Conservation (phyloP, 2,797 vertebrate genomes). For the Thripadectes ignobilis region DNA sequence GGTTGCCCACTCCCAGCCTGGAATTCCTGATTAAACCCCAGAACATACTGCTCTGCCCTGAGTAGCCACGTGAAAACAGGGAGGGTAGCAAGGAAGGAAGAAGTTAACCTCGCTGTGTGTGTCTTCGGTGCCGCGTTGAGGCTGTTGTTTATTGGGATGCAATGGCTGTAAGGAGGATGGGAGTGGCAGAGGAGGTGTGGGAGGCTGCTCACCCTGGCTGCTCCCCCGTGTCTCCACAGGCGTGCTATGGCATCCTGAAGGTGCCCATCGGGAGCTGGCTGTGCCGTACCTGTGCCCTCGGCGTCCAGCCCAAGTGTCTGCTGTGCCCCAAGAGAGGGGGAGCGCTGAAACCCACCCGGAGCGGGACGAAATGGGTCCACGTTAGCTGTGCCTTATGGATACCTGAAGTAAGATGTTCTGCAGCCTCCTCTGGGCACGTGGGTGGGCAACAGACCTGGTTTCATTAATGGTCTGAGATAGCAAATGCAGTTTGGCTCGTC, state of each 20-base stretch:
- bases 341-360: constrained; percentile 94
- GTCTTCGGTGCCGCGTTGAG: accelerated
- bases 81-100: not conserved
- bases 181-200: not conserved
- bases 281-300: constrained; percentile 93
- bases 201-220: not conserved
- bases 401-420: constrained; percentile 85
- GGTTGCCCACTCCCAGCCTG: not conserved
- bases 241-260: constrained; percentile 96
- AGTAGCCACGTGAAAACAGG: not conserved
- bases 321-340: constrained; percentile 95
- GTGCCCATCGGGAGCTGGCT: constrained; percentile 95
- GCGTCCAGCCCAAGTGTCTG: constrained; percentile 94
- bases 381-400: constrained; percentile 99
- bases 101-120: not conserved
- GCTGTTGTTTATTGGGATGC: not conserved
- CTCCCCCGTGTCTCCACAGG: constrained; percentile 68
- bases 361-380: constrained; percentile 97
- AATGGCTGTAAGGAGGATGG: accelerated
- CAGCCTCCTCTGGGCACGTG: accelerated
- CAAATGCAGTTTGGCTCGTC: accelerated
- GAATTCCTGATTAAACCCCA: not conserved
- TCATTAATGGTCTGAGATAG: not conserved
- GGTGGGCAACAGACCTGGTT: not conserved
- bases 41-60: accelerated